Evolutionary conservation across 1,140 invertebrate genomes (phyloP), one percentile per base, ranked within the genome.

Genomic region (Drosophila yakuba): DNA sequence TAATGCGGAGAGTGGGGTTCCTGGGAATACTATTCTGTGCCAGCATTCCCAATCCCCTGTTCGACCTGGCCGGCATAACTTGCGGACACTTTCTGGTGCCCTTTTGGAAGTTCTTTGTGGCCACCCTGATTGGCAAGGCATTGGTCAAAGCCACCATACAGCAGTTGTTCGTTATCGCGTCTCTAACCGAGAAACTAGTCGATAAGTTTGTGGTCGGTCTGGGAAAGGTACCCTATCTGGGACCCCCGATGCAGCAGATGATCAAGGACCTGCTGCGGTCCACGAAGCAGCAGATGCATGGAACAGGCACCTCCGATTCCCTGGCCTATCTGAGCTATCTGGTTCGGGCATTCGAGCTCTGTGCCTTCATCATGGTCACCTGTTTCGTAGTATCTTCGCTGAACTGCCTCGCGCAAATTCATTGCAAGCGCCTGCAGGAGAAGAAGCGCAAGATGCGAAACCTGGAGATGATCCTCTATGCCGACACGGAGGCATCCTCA

Each of bases 71-170:
- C 56, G 99, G 99, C 0, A 97, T 99, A n/a, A 99, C 98, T 0
- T 99, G 99, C 93, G 99, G 99, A 6, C 98, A 99, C 93, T 99
- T 99, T 93, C 93, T 99, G 28, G 97, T 99, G 78, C 98, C 99
- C 12, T 99, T 99, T 93, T 99, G 98, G 98, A 99, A 98, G 45
- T 99, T 99, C 93, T 99, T 99, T 92, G 98, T 98, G 45, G 99
- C 99, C 51, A 99, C 99, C 0, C 93, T 99, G 0, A 96, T 99
- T 63, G 99, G 98, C 20, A 99, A 99, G 93, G 99, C 99, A 20
- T 94, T 99, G 35, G 96, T 99, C 71, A 99, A 99, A 94, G 98
- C 99, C 96, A 98, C 98, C 92, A 97, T 99, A 90, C 99, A 99
- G 94, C 98, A 98, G 93, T 93, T 99, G 89, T 98, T 99, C 93